Conservation (phyloP, 92 coral and sea anemone genomes). For the Actinostola sp. region DNA sequence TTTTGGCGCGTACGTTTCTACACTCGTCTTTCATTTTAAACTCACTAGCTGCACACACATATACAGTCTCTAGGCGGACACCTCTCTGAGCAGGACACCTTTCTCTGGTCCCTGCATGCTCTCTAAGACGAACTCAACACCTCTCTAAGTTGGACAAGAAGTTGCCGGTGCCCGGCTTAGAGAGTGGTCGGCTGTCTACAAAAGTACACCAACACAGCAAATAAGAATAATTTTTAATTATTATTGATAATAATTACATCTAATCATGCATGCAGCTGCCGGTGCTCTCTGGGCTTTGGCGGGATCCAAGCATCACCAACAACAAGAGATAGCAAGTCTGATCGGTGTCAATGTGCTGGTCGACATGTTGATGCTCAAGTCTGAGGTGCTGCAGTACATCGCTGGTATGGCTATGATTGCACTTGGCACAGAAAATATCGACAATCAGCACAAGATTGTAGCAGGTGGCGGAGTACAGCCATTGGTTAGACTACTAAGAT, state of each 20-base stretch:
- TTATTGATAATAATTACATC: neutral
- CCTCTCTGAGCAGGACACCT: too few species aligned
- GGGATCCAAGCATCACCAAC: constrained; percentile 82
- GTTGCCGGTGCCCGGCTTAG: too few species aligned
- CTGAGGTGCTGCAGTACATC: constrained; percentile 90
- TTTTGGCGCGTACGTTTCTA: too few species aligned
- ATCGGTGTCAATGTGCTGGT: constrained; percentile 93
- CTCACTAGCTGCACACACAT: too few species aligned
- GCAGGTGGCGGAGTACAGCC: constrained; percentile 95
- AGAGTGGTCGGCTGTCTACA: too few species aligned
- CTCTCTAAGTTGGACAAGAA: too few species aligned
- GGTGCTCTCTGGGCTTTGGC: constrained; percentile 98
- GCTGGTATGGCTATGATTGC: constrained; percentile 98
- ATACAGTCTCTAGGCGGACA: too few species aligned
- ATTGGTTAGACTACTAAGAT: constrained; percentile 82
- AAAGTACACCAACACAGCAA: neutral
- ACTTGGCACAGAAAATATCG: constrained; percentile 86
- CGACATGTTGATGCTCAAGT: constrained; percentile 94
- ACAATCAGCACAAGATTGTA: constrained; percentile 90
- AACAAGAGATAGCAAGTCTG: constrained; percentile 91
- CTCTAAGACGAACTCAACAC: too few species aligned
- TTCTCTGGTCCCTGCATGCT: too few species aligned
- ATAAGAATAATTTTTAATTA: neutral
- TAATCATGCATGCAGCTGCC: constrained; percentile 64
- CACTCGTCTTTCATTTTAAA: too few species aligned